Conservation (phyloP, 2,797 vertebrate genomes). For the Notoglanidium macrostoma region DNA sequence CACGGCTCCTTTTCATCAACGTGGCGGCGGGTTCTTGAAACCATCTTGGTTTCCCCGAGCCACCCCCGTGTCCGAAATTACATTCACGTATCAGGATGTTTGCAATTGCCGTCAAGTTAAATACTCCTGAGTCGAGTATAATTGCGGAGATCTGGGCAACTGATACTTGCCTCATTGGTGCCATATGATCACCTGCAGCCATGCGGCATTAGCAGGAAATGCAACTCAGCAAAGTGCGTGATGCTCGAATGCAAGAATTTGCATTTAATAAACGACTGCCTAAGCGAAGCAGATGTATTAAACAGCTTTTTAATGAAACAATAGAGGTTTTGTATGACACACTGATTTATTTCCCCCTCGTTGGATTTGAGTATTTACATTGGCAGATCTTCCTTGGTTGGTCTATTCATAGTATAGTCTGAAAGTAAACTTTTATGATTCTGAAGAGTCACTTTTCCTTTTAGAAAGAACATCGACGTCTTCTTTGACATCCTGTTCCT, state of each 20-base stretch:
- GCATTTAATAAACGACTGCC: constrained; percentile 13
- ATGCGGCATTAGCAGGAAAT: constrained; percentile 24
- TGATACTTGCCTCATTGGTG: constrained; percentile 58
- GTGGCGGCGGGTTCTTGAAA: constrained; percentile 25
- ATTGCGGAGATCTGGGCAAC: constrained; percentile 56
- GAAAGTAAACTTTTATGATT: background rate
- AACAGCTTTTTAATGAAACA: constrained; percentile 15
- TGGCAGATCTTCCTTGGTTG: background rate
- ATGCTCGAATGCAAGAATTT: constrained; percentile 22
- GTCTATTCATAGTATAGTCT: background rate
- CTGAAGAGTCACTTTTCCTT: background rate
- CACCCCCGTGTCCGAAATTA: constrained; percentile 48
- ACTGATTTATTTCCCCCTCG: background rate
- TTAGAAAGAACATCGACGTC: background rate
- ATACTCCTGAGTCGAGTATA: constrained; percentile 44
- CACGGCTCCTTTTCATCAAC: constrained; percentile 32
- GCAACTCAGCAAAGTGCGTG: background rate
- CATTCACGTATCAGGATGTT: constrained; percentile 52
- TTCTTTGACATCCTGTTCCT: constrained; percentile 19
- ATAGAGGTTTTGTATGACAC: constrained; percentile 15
- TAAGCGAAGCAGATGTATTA: background rate
- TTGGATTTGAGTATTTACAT: background rate
- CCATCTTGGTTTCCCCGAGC: constrained; percentile 33
- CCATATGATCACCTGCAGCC: constrained; percentile 58
- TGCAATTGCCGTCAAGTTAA: constrained; percentile 53